Conservation (phyloP, 2,888 invertebrate genomes). For the Chrysolina oricalcia region DNA sequence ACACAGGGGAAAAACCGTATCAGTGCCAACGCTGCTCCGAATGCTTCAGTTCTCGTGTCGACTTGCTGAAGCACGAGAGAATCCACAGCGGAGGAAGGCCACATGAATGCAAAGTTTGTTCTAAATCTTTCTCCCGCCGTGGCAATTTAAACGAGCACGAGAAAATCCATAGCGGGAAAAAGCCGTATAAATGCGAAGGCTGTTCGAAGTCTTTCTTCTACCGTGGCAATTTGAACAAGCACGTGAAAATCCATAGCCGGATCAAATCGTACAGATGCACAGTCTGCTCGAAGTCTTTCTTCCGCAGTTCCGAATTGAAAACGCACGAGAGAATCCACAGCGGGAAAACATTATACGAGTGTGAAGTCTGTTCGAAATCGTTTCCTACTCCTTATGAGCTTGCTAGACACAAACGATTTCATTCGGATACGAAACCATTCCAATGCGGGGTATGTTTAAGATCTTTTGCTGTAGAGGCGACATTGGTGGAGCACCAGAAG, state of each 20-base stretch:
- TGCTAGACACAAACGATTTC: neutral
- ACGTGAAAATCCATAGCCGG: neutral
- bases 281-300: neutral
- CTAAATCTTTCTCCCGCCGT: neutral
- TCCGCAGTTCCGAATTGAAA: neutral
- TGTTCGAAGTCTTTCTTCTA: neutral
- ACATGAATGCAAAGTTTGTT: neutral
- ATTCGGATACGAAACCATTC: neutral
- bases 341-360: neutral
- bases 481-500: neutral
- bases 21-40: neutral
- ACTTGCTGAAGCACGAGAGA: neutral
- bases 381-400: neutral
- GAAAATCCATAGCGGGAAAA: neutral
- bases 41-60: neutral
- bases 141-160: neutral
- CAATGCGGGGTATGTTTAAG: neutral
- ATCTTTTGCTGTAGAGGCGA: neutral
- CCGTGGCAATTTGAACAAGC: neutral
- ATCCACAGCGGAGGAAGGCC: neutral
- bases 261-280: neutral
- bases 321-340: neutral
- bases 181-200: neutral
- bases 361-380: neutral
- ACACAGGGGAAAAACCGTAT: neutral